A percentile compares a stretch with the other conserved stretches of the same genome.
Evolutionary conservation across 2,888 invertebrate species (phyloP).

Genomic region (Brenthis ino): DNA sequence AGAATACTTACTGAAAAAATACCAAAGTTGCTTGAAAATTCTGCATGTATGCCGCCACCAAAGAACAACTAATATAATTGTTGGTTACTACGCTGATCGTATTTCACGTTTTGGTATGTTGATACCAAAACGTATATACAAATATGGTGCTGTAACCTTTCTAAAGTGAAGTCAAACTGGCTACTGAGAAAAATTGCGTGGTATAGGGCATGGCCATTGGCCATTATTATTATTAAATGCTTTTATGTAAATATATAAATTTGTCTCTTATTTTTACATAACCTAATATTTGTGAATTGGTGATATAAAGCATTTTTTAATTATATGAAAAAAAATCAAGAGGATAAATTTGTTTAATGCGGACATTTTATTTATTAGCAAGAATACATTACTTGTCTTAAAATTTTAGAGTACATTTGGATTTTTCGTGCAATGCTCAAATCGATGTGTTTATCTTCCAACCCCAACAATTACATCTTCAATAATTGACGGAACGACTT

Average conservation of each 20-base stretch:
- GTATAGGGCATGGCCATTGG: slow-evolving; percentile 59
- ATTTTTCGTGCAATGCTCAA: slow-evolving; percentile 65
- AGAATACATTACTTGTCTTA: slow-evolving; percentile 54
- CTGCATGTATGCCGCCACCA: slow-evolving; percentile 75
- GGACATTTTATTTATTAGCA: too few relatives aligned
- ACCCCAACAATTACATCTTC: slow-evolving; percentile 67
- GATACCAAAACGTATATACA: slow-evolving; percentile 50
- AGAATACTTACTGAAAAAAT: slow-evolving; percentile 86
- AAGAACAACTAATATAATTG: slow-evolving; percentile 49
- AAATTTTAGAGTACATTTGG: slow-evolving; percentile 62
- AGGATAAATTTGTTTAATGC: neutral
- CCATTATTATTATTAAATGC: slow-evolving; percentile 36
- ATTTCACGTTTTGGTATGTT: slow-evolving; percentile 44
- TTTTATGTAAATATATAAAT: slow-evolving; percentile 14
- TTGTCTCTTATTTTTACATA: neutral
- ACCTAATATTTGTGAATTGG: neutral
- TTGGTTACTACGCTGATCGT: slow-evolving; percentile 63
- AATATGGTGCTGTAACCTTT: slow-evolving; percentile 68
- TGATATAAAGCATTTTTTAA: neutral
- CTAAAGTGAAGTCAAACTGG: slow-evolving; percentile 58
- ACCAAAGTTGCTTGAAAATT: slow-evolving; percentile 78
- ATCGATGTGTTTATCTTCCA: slow-evolving; percentile 71
- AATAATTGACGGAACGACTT: slow-evolving; percentile 59
- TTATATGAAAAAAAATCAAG: neutral
- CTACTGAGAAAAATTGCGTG: slow-evolving; percentile 49